A percentile compares a stretch with the other conserved stretches of the same genome.
phyloP scores from a whole-genome alignment of 2,888 invertebrate genomes.

The Argynnis bischoffii region DNA sequence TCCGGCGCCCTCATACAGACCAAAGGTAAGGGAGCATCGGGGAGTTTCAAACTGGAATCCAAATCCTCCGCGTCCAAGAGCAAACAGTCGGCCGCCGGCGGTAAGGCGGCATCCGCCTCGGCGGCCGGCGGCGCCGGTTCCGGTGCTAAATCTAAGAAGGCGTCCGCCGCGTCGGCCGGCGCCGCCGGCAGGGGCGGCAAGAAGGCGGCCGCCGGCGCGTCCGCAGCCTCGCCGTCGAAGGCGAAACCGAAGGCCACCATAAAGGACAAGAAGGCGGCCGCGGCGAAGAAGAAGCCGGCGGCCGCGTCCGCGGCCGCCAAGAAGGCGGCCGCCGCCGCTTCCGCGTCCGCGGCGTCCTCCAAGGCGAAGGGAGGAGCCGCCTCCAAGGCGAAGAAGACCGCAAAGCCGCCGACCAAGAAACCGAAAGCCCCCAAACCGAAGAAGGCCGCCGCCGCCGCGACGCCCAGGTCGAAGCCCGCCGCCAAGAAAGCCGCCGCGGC shows the following conservation, averaged over 20 bases:
- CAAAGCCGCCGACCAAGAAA: conserved; percentile 42
- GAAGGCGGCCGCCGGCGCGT: conserved; percentile 39
- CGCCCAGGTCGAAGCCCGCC: conserved; percentile 44
- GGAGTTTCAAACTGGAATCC: conserved; percentile 66
- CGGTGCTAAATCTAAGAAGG: conserved; percentile 38
- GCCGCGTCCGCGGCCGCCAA: conserved; percentile 24
- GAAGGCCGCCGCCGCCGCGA: conserved; percentile 31
- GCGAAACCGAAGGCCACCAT: conserved; percentile 35
- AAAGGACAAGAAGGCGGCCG: conserved; percentile 49
- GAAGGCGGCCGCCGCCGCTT: conserved; percentile 39
- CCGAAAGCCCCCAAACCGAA: conserved; percentile 4
- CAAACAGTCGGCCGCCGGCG: conserved; percentile 31
- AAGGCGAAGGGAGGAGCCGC: conserved; percentile 38
- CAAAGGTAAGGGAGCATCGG: conserved; percentile 80
- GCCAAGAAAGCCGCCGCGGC: conserved; percentile 43
- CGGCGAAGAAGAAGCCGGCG: conserved; percentile 48
- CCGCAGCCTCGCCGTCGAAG: conserved; percentile 45
- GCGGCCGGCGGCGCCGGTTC: conserved; percentile 34
- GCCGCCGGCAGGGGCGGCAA: conserved; percentile 32
- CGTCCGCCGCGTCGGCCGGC: conserved; percentile 40
- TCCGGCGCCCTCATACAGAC: conserved; percentile 78
- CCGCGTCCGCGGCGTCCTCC: conserved; percentile 44
- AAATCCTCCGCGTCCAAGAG: conserved; percentile 45
- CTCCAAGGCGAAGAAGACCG: conserved; percentile 48
- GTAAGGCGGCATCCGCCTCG: conserved; percentile 47